Conservation (phyloP, 2,888 invertebrate species). For the Drosophila cognata region DNA sequence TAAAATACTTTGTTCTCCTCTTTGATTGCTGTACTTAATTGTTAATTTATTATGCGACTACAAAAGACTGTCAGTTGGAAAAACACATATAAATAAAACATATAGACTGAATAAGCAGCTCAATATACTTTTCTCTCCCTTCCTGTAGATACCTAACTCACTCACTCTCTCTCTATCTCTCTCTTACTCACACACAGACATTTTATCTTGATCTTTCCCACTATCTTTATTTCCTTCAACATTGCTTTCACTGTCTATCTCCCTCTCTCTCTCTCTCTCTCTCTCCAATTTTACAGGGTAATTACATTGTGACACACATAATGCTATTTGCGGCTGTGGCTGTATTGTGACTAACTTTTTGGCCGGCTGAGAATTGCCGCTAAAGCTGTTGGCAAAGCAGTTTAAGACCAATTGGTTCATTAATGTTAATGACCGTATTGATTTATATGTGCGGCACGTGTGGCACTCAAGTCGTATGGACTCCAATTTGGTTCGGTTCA, state of each 20-base stretch:
- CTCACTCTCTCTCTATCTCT: not conserved
- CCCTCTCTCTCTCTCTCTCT: not conserved
- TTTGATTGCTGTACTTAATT: not conserved
- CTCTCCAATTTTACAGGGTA: slow-evolving; percentile 29
- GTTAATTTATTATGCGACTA: slow-evolving; percentile 6
- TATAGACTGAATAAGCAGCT: not conserved
- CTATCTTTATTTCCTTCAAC: not conserved
- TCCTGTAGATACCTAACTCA: too few species aligned
- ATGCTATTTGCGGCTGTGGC: not conserved
- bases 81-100: not conserved
- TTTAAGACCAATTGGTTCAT: slow-evolving; percentile 53
- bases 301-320: not conserved
- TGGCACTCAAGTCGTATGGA: slow-evolving; percentile 36
- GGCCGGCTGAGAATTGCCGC: slow-evolving; percentile 30
- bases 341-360: slow-evolving; percentile 30
- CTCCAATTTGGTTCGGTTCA: slow-evolving; percentile 4
- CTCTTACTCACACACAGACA: not conserved
- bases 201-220: not conserved
- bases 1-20: not conserved
- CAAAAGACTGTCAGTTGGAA: not conserved
- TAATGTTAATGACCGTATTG: slow-evolving; percentile 61
- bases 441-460: slow-evolving; percentile 61
- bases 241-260: not conserved
- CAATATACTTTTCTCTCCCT: not conserved
- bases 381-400: slow-evolving; percentile 42